phyloP scores from a whole-genome alignment of 2,113 vertebrate species.

The Ctenodactylus gundi region DNA sequence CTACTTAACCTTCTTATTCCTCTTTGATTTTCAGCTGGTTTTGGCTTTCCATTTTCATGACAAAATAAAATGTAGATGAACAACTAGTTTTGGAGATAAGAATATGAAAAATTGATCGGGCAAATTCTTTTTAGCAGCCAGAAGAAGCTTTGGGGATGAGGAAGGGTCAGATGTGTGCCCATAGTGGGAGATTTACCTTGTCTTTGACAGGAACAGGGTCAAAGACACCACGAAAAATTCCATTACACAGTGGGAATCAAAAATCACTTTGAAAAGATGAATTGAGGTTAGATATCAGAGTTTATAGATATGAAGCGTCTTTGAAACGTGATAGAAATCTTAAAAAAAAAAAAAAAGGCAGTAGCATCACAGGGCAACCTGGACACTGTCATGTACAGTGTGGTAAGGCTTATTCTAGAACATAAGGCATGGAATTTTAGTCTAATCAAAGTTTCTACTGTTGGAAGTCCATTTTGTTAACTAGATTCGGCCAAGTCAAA shows the following conservation, averaged over 20 bases:
- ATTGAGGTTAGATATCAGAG: neutral
- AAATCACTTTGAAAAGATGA: slow-evolving; percentile 38
- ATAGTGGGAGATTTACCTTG: neutral
- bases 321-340: slow-evolving; percentile 38
- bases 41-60: neutral
- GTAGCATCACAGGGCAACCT: neutral
- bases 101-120: neutral
- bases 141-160: neutral
- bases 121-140: neutral
- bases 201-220: neutral
- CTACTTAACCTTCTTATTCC: neutral
- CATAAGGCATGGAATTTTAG: neutral
- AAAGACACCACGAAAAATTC: neutral
- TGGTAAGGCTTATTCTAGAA: slow-evolving; percentile 4
- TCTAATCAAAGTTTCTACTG: slow-evolving; percentile 45
- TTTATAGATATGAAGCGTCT: neutral
- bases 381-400: neutral
- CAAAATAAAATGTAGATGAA: neutral
- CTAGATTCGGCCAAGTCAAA: slow-evolving; percentile 41
- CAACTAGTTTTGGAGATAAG: slow-evolving; percentile 4
- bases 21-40: neutral
- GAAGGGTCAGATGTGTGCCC: neutral
- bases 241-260: neutral
- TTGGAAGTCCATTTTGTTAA: slow-evolving; percentile 39
- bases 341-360: neutral